Evolutionary conservation across 2,113 vertebrate species (phyloP).

Genomic region (Aegypius monachus): DNA sequence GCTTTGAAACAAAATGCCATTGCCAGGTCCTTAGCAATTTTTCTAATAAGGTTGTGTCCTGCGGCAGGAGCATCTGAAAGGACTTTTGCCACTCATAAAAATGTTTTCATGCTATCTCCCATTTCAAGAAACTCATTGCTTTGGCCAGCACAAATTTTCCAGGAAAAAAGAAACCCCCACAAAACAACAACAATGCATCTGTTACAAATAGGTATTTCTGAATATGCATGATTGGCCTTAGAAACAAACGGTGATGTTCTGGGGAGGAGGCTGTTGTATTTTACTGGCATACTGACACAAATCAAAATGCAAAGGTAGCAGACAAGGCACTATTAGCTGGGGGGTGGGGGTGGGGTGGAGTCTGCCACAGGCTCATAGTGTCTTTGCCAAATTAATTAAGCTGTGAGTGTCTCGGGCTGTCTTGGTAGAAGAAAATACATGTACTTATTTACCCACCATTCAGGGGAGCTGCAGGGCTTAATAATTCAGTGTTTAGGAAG

Average conservation of each 20-base stretch:
- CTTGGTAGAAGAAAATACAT: background rate
- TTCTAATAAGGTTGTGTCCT: background rate
- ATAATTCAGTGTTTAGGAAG: background rate
- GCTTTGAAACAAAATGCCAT: background rate
- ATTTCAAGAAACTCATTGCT: background rate
- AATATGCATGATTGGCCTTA: background rate
- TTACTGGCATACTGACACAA: background rate
- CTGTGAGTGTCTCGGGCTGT: rapidly evolving
- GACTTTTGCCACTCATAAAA: background rate
- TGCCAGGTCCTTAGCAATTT: background rate
- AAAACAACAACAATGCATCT: background rate
- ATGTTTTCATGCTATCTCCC: background rate
- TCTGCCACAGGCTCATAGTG: background rate
- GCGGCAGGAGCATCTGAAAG: background rate
- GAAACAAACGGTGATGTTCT: background rate
- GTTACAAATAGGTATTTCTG: background rate
- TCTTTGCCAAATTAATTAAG: background rate
- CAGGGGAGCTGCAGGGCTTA: background rate
- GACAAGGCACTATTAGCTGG: rapidly evolving
- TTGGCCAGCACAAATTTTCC: background rate
- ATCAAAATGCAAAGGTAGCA: background rate
- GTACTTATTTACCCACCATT: background rate
- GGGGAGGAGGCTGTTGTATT: background rate
- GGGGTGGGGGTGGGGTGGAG: too few species aligned
- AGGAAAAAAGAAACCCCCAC: background rate